Evolutionary conservation across 1,140 invertebrate species (phyloP), one percentile per base, ranked within the genome.

Genomic region (Chymomyza costata): DNA sequence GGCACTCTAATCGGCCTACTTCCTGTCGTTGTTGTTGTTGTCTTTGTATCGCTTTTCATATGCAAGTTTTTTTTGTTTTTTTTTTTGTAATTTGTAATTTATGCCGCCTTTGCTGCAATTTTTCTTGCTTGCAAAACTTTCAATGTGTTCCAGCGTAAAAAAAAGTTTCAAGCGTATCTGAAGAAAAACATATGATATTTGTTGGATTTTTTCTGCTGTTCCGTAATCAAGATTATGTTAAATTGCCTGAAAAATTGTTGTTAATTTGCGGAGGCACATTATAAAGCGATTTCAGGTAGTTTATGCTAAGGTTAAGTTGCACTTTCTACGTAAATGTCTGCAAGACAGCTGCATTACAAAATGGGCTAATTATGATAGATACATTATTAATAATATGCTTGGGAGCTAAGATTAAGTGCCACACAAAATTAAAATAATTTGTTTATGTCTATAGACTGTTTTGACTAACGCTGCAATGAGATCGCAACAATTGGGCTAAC

Each of bases 221-320:
- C 58, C 78, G 78, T 70, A 64, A 81, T 82, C 70, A 71, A 82
- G 76, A 82, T 82, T 65, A 78, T 76, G 78, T 82, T 82, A 76
- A 82, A 82, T 82, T 82, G 76, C 46, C 57, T 68, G 76, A 53
- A 70, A 82, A 82, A 82, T 71, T 82, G 76, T 82, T 82, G 66
- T 70, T 82, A 82, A 82, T 82, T 76, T 70, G 48, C 58, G 38
- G n/a, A 44, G 62, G 67, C 55, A 62, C 73, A 80, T 80, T 80
- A 81, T 71, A 76, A 80, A 80, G 58, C 71, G 51, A 80, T 76
- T 71, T 56, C 57, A 60, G 37, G 44, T 58, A 71, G n/a, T n/a
- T n/a, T 62, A 65, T 76, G 15, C 53, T 41, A 59, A 65, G 70
- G 53, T 64, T 60, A 65, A 78, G 73, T 65, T 78, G 71, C 71